Conservation (phyloP, 1,140 invertebrate genomes). For the Pectinophora gossypiella region DNA sequence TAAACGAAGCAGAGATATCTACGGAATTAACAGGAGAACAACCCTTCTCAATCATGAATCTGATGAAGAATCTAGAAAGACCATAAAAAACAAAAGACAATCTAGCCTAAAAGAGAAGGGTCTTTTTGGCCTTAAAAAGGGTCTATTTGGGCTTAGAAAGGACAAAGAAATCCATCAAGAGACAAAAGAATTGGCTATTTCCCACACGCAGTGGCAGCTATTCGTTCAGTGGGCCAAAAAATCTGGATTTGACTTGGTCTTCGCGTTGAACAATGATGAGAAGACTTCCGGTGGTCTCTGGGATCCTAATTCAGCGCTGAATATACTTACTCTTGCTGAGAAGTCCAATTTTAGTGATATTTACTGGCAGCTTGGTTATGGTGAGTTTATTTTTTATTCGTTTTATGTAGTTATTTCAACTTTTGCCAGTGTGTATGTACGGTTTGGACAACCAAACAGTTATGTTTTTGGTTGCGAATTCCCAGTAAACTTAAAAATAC, state of each 20-base stretch:
- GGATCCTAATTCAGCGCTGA: conserved; percentile 72
- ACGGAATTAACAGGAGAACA: too few relatives aligned
- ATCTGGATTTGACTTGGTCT: conserved; percentile 68
- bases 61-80: conserved; percentile 1
- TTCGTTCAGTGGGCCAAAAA: conserved; percentile 69
- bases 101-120: too few relatives aligned
- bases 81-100: conserved; percentile 1
- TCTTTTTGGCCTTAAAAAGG: too few relatives aligned
- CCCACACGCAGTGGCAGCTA: conserved; percentile 55
- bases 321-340: conserved; percentile 77
- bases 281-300: conserved; percentile 58
- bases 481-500: too few relatives aligned
- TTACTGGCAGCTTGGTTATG: conserved; percentile 81
- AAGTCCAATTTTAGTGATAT: conserved; percentile 73
- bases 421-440: too few relatives aligned
- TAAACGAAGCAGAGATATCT: too few relatives aligned
- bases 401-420: too few relatives aligned
- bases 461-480: too few relatives aligned
- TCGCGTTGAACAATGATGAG: conserved; percentile 63
- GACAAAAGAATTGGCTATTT: conserved; percentile 23
- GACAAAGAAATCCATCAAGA: not conserved
- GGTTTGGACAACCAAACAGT: too few relatives aligned
- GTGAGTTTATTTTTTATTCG: conserved; percentile 68
- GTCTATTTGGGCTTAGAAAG: not conserved
- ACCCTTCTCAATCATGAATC: not conserved